phyloP scores from a whole-genome alignment of 2,113 vertebrate species.

The Eurystomus gularis region DNA sequence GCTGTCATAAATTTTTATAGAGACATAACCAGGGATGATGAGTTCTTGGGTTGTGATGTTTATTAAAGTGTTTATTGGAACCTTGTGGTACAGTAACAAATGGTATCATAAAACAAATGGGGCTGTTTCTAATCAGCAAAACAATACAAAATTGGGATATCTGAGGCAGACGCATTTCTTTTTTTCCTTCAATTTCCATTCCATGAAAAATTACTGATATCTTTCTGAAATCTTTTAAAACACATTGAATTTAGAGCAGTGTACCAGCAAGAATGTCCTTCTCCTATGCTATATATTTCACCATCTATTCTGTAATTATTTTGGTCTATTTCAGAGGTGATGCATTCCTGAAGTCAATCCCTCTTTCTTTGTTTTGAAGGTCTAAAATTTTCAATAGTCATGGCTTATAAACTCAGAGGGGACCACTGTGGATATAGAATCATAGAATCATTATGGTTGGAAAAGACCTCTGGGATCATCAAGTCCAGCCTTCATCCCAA shows the following conservation, averaged over 20 bases:
- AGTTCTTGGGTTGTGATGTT: constrained; percentile 63
- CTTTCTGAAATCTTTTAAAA: constrained; percentile 54
- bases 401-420: neutral
- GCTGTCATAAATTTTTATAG: constrained; percentile 60
- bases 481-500: no score
- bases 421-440: neutral
- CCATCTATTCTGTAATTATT: neutral
- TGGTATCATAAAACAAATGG: constrained; percentile 71
- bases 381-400: neutral
- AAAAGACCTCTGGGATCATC: no score
- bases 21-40: constrained; percentile 55
- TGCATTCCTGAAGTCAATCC: neutral
- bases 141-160: constrained; percentile 46
- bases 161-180: constrained; percentile 19
- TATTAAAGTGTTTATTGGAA: constrained; percentile 76
- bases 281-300: neutral
- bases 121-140: constrained; percentile 69
- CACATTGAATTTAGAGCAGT: neutral
- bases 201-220: constrained; percentile 27
- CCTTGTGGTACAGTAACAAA: constrained; percentile 68
- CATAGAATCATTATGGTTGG: no score
- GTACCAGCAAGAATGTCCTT: neutral
- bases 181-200: constrained; percentile 43
- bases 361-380: neutral
- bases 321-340: neutral